phyloP scores from a whole-genome alignment of 2,888 invertebrate genomes.

The Spialia ferax region DNA sequence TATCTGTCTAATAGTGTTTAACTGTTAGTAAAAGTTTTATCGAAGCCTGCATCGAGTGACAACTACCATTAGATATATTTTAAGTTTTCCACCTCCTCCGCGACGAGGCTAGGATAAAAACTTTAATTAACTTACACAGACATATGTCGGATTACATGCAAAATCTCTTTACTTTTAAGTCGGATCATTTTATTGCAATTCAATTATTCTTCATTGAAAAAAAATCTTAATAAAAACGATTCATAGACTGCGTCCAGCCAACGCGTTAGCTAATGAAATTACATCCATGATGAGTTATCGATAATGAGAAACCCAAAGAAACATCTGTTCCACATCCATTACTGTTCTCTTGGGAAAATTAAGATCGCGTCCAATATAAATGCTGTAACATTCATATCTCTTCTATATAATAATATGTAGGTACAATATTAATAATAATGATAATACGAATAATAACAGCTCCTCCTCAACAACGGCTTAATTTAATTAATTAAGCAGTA shows the following conservation, averaged over 20 bases:
- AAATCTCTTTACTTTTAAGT: too few relatives aligned
- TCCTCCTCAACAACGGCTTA: slow-evolving; percentile 65
- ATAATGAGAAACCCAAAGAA: not conserved
- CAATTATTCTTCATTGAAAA: too few relatives aligned
- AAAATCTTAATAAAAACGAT: not conserved
- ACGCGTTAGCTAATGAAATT: not conserved
- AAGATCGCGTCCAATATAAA: slow-evolving; percentile 10
- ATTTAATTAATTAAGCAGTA: slow-evolving; percentile 78
- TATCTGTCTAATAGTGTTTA: too few relatives aligned
- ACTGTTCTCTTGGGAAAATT: slow-evolving; percentile 13
- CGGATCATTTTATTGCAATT: too few relatives aligned
- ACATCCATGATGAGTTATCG: not conserved
- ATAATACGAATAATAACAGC: slow-evolving; percentile 77
- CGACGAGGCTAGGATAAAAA: too few relatives aligned
- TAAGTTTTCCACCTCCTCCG: too few relatives aligned
- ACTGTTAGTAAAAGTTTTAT: too few relatives aligned
- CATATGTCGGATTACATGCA: too few relatives aligned
- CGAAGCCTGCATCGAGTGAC: too few relatives aligned
- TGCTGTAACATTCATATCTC: slow-evolving; percentile 11
- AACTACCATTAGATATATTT: too few relatives aligned
- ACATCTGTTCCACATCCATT: slow-evolving; percentile 11
- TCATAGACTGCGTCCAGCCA: not conserved
- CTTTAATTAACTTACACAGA: too few relatives aligned
- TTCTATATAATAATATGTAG: slow-evolving; percentile 14
- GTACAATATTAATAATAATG: slow-evolving; percentile 71